Base-by-base conservation (phyloP, 1,140 invertebrate genomes). In the Chlorops oryzae region DNA sequence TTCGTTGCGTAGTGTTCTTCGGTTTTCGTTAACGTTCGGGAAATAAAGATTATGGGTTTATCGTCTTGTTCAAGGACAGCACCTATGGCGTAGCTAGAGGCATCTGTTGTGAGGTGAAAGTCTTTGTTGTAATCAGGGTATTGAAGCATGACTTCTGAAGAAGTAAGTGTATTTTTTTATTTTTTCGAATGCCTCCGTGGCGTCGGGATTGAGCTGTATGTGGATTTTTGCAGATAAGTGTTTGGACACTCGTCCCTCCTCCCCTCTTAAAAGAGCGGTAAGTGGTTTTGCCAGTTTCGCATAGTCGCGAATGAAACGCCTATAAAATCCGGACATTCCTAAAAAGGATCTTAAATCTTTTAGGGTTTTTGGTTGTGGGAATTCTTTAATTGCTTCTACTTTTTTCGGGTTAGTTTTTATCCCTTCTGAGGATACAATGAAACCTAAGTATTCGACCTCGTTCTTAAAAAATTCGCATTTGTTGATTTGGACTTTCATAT, bases 401-500 rank as follows among this genome's bases (percentile, higher is more conserved):
- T 55, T 58, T 2, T 48, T 39, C 17, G 51, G 48, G 47, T 59
- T 52, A 12, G 32, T 38, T 24, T 47, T 27, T n/a, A n/a, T n/a
- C n/a, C n/a, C n/a, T n/a, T n/a, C n/a, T n/a, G n/a, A n/a, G n/a
- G n/a, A n/a, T n/a, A n/a, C n/a, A 24, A 45, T 39, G 28, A 42
- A 55, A 4, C 47, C 50, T 12, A 48, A 23, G 18, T 34, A 54
- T 39, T 47, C 7, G 17, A 50, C 46, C 24, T 67, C 53, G 10
- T 35, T 51, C 24, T 58, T 50, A 17, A 58, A 65, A 54, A 78
- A 77, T 34, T 70, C 45, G 43, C 62, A 73, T 60, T 77, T 76
- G 44, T 61, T 48, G 2, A 71, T 52, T 25, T 74, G 76, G 3
- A 78, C 56, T 35, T 71, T 77, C 3, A 79, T 52, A 17, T 64